Evolutionary conservation across 2,797 vertebrate genomes (phyloP).

Genomic region (Scarus forsteni): DNA sequence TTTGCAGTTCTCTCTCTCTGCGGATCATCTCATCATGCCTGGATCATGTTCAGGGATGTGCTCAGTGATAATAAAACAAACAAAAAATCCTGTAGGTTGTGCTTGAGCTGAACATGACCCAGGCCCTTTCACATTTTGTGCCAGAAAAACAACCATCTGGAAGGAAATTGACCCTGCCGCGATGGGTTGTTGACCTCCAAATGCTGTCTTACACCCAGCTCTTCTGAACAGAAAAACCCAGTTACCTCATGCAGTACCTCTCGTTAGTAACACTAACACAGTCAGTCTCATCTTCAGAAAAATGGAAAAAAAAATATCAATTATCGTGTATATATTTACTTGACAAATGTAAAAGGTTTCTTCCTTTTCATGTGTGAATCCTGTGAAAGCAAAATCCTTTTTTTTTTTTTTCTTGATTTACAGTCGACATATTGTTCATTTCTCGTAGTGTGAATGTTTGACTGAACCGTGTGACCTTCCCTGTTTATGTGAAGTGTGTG

Average conservation of each 20-base stretch:
- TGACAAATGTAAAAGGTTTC: conserved; percentile 80
- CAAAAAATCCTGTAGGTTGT: neutral
- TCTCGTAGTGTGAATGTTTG: conserved; percentile 62
- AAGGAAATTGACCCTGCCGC: conserved; percentile 44
- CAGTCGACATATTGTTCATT: conserved; percentile 71
- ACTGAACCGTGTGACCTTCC: conserved; percentile 69
- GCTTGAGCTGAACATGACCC: conserved; percentile 54
- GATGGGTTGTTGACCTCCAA: conserved; percentile 81
- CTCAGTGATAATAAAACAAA: conserved; percentile 11
- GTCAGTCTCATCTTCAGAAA: conserved; percentile 75
- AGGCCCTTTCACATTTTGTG: conserved; percentile 79
- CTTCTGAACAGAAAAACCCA: conserved; percentile 88
- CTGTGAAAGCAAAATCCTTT: conserved; percentile 74
- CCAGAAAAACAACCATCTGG: conserved; percentile 58
- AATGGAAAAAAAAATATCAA: conserved; percentile 40
- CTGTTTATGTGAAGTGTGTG: conserved; percentile 73
- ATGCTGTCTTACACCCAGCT: conserved; percentile 89
- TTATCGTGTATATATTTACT: conserved; percentile 79
- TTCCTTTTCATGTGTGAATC: conserved; percentile 80
- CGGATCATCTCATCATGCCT: conserved; percentile 66
- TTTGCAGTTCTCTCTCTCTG: conserved; percentile 55
- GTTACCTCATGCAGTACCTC: conserved; percentile 91
- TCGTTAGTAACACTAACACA: conserved; percentile 74
- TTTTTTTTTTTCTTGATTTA: conserved; percentile 57
- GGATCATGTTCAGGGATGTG: conserved; percentile 57